Conservation (phyloP, 2,113 vertebrate species). For the Paraplagusia blochii region DNA sequence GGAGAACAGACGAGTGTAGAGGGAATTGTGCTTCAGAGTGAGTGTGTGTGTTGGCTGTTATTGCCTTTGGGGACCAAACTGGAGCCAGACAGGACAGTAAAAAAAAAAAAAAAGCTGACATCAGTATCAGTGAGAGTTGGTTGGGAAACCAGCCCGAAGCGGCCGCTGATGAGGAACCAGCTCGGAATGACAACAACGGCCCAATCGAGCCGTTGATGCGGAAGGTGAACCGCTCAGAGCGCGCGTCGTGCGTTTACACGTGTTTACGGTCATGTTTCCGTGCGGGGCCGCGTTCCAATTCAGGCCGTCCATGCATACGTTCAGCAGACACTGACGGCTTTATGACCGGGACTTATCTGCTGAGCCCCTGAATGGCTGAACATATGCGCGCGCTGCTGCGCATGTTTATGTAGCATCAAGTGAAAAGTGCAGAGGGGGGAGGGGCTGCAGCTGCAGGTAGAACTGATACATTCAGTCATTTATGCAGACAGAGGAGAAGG, state of each 20-base stretch:
- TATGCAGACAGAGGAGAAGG: slow-evolving; percentile 35
- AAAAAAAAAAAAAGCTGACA: slow-evolving; percentile 48
- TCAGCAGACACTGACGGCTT: slow-evolving; percentile 1
- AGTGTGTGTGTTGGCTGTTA: slow-evolving; percentile 18
- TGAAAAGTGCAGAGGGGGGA: slow-evolving; percentile 27
- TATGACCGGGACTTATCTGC: slow-evolving; percentile 9
- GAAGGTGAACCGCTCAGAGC: not conserved
- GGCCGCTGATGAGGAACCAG: slow-evolving; percentile 34
- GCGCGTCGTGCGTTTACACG: not conserved
- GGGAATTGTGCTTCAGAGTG: slow-evolving; percentile 35
- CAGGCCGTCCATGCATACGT: slow-evolving; percentile 22
- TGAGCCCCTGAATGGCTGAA: slow-evolving; percentile 17
- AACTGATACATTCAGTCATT: slow-evolving; percentile 29
- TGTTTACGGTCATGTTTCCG: not conserved
- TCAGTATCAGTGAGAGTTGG: slow-evolving; percentile 38
- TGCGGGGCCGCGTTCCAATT: slow-evolving; percentile 26
- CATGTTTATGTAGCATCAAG: slow-evolving; percentile 31
- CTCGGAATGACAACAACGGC: slow-evolving; percentile 20
- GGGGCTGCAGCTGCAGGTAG: slow-evolving; percentile 31
- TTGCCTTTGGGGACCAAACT: slow-evolving; percentile 46
- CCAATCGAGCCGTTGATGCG: slow-evolving; percentile 15
- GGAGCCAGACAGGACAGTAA: slow-evolving; percentile 34
- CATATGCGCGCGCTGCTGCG: slow-evolving; percentile 20
- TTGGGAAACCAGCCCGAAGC: slow-evolving; percentile 41
- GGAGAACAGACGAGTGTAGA: slow-evolving; percentile 34